Evolutionary conservation across 2,797 vertebrate species (phyloP).

Genomic region (Diplodus sargus): DNA sequence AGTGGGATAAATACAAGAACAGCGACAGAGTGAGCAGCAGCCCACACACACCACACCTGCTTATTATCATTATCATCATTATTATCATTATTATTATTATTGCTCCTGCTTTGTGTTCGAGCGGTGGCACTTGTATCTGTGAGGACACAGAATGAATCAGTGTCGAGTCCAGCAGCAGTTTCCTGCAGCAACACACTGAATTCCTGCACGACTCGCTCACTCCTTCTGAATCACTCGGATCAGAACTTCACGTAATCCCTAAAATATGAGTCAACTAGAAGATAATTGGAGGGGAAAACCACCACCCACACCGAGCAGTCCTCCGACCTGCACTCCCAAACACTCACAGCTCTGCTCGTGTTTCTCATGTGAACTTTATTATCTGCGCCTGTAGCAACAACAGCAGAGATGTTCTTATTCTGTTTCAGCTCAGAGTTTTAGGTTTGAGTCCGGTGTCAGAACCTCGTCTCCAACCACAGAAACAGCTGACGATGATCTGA

Average conservation of each 20-base stretch:
- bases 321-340: background rate
- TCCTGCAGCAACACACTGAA: background rate
- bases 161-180: background rate
- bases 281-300: slow-evolving; percentile 2
- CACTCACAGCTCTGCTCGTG: no score
- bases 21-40: slow-evolving; percentile 85
- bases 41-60: background rate
- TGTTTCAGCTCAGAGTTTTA: background rate
- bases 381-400: background rate
- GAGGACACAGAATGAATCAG: background rate
- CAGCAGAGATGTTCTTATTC: background rate
- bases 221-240: background rate
- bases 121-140: background rate
- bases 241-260: background rate
- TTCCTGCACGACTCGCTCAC: background rate
- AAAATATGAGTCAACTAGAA: slow-evolving; percentile 11
- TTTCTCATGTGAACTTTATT: background rate
- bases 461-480: no score
- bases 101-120: background rate
- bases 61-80: no score
- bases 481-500: background rate
- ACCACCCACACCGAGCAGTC: background rate
- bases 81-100: no score
- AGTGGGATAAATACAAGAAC: slow-evolving; percentile 90
- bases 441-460: background rate